Percentiles rank a stretch among this genome's conserved stretches.
phyloP scores from a whole-genome alignment of 2,113 vertebrate genomes.

The Sylvilagus bachmani region DNA sequence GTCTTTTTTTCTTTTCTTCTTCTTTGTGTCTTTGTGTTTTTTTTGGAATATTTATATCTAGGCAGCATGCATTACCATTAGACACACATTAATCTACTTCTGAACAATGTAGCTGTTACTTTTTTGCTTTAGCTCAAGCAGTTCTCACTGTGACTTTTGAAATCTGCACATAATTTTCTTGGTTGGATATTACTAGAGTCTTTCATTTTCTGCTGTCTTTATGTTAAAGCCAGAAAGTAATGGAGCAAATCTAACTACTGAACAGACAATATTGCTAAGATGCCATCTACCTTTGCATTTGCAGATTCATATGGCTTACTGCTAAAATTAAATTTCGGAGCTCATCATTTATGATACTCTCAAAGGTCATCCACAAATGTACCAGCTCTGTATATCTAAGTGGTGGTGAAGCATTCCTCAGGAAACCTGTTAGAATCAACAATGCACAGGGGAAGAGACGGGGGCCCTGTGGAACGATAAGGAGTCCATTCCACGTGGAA shows the following conservation, averaged over 20 bases:
- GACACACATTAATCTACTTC: slow-evolving; percentile 72
- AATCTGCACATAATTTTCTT: slow-evolving; percentile 78
- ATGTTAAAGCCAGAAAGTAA: slow-evolving; percentile 74
- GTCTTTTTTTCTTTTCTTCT: slow-evolving; percentile 33
- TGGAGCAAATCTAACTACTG: slow-evolving; percentile 70
- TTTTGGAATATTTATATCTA: slow-evolving; percentile 66
- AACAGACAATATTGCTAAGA: slow-evolving; percentile 66
- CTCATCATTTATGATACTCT: slow-evolving; percentile 47
- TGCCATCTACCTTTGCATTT: slow-evolving; percentile 20
- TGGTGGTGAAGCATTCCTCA: neutral
- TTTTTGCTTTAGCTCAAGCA: slow-evolving; percentile 73
- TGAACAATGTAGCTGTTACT: slow-evolving; percentile 74
- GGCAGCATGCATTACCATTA: slow-evolving; percentile 66
- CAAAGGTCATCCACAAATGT: slow-evolving; percentile 13
- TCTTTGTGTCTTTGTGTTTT: slow-evolving; percentile 32
- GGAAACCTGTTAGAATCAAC: neutral
- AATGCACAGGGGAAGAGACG: neutral
- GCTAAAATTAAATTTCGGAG: slow-evolving; percentile 73
- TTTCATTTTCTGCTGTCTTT: slow-evolving; percentile 73
- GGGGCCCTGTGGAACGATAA: neutral
- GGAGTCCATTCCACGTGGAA: neutral
- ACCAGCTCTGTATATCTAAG: neutral
- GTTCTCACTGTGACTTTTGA: slow-evolving; percentile 65
- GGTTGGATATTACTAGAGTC: slow-evolving; percentile 71
- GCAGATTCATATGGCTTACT: slow-evolving; percentile 32